phyloP scores from a whole-genome alignment of 2,797 vertebrate genomes.

The Cossypha polioptera region DNA sequence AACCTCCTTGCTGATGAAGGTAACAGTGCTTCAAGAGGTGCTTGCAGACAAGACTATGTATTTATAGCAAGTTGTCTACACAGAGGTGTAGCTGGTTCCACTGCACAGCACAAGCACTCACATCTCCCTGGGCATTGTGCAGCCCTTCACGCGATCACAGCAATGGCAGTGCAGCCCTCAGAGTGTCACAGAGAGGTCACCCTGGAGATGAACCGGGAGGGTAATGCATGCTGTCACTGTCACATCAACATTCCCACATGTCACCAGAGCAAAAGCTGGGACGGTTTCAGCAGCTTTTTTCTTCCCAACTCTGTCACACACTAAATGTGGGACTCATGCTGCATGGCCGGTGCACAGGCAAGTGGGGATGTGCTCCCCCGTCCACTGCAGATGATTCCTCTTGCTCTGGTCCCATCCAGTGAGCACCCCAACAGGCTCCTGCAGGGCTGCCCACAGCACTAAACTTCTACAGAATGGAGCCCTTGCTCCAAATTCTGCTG shows the following conservation, averaged over 20 bases:
- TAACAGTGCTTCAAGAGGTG: not conserved
- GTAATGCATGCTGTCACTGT: not conserved
- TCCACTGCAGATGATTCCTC: not conserved
- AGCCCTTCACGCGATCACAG: accelerated
- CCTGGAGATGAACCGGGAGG: not conserved
- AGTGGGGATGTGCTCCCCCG: accelerated
- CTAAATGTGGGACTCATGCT: accelerated
- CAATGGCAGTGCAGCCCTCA: not conserved
- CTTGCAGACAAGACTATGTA: not conserved
- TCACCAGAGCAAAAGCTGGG: not conserved
- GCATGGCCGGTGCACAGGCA: accelerated
- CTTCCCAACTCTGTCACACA: not conserved
- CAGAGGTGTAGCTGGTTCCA: not conserved
- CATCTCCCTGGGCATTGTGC: accelerated
- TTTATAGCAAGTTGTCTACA: not conserved
- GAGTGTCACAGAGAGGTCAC: not conserved
- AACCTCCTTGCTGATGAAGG: not conserved
- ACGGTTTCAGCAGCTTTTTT: not conserved
- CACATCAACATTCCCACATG: accelerated
- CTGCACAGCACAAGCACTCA: accelerated
- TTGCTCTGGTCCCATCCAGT: not conserved
- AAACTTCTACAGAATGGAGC: not conserved
- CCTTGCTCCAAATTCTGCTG: accelerated
- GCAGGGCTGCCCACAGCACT: not conserved
- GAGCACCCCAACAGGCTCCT: not conserved